These are phyloP conservation scores for Synergus laeviventris DNA, from an alignment of 2,888 invertebrate genomes.

Conservation along the genomic window DNA sequence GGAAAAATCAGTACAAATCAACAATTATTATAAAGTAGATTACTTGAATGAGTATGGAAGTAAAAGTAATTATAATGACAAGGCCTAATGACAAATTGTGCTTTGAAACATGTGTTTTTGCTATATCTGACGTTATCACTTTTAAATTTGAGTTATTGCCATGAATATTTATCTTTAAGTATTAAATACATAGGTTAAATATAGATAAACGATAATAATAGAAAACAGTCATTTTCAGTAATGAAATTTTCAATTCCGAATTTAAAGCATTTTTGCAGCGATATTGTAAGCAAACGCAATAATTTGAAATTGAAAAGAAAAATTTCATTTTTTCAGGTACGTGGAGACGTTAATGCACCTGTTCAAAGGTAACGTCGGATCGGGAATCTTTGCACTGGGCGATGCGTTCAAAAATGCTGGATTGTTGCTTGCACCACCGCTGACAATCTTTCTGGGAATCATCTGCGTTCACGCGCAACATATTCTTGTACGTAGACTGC, in stretches of 20 bases:
- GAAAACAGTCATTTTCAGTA: too few relatives aligned
- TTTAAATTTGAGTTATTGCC: neutral
- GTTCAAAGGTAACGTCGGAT: slow-evolving; percentile 96
- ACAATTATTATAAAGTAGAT: too few relatives aligned
- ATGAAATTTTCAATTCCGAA: too few relatives aligned
- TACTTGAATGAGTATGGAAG: neutral
- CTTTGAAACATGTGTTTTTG: neutral
- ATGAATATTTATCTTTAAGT: neutral
- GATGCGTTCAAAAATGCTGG: slow-evolving; percentile 96
- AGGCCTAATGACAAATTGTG: neutral
- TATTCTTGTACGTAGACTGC: slow-evolving; percentile 82
- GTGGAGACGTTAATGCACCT: slow-evolving; percentile 93
- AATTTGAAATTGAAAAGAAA: neutral
- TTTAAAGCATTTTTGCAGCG: too few relatives aligned
- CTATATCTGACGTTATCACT: neutral
- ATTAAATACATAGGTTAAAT: too few relatives aligned
- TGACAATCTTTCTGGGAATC: slow-evolving; percentile 87
- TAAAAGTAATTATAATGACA: neutral
- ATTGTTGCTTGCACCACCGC: slow-evolving; percentile 86
- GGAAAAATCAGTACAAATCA: neutral
- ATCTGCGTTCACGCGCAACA: slow-evolving; percentile 96
- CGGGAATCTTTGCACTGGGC: slow-evolving; percentile 97
- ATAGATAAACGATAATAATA: too few relatives aligned
- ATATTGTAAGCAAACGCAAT: neutral
- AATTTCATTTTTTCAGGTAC: slow-evolving; percentile 80